Base-by-base conservation (phyloP, 2,113 vertebrate species). In the Colaptes auratus region DNA sequence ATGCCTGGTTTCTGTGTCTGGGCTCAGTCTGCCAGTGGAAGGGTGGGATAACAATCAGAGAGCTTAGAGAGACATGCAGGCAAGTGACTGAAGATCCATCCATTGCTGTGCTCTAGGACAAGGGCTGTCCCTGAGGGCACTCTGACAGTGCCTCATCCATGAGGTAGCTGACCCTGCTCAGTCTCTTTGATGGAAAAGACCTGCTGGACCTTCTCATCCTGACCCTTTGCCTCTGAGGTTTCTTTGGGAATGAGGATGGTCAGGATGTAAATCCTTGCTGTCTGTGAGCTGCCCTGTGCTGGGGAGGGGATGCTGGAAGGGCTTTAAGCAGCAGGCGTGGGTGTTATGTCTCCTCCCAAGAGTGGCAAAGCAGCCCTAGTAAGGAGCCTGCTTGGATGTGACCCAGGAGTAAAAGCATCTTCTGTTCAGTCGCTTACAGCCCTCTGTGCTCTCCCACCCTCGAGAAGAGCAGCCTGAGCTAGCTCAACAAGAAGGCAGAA, bases 21-120 rank as follows among this genome's bases (percentile, higher is more conserved):
- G n/a, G 17, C 30, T 88, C 3, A 1, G 44, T 79, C 31, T 58
- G n/a, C 28, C 2, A 12, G 28, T 76, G 44, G 65, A 42, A 86
- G 48, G 12, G 53, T 28, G 33, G 33, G 48, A 73, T 18, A n/a
- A 67, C 55, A 64, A 31, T 36, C 1, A 1, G 14, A 18, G 10
- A 73, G 12, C 10, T 33, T 33, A 42, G 52, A 63, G 35, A 52
- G 55, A 10, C 1, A 56, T 52, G 75, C 14, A 48, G 55, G 39
- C n/a, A 50, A 24, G n/a, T 31, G n/a, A 9, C 35, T 86, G 50
- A 74, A 82, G 46, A 85, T 55, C 5, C 23, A 63, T 56, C 31
- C 1, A 0, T 17, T 1, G 1, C 33, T 1, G 0, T 63, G 17
- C 27, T 77, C 65, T 78, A 70, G n/a, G 35, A 44, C 2, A 5